Evolutionary conservation across 2,888 invertebrate genomes (phyloP).

Genomic region (Stegana nigrithorax): DNA sequence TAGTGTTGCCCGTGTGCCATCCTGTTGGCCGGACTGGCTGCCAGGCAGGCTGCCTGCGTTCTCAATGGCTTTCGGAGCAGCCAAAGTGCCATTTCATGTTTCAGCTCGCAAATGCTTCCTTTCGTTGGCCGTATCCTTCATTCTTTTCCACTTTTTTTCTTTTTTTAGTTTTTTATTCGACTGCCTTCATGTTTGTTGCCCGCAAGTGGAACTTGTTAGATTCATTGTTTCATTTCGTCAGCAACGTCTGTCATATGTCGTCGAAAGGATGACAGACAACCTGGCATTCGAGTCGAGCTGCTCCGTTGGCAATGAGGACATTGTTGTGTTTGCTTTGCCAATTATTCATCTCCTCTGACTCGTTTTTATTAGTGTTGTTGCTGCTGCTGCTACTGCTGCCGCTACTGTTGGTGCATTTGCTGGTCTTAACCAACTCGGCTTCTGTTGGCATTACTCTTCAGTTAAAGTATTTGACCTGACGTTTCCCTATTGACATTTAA

Average conservation of each 20-base stretch:
- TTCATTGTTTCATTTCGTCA: slow-evolving; percentile 12
- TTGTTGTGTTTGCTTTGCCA: slow-evolving; percentile 19
- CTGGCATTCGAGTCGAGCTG: neutral
- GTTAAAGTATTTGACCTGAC: neutral
- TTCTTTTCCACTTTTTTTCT: neutral
- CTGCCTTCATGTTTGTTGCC: neutral
- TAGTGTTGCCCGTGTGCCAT: neutral
- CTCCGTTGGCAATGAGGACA: neutral
- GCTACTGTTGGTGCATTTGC: neutral
- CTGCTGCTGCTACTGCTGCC: slow-evolving; percentile 4
- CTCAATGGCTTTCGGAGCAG: neutral
- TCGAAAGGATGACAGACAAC: neutral
- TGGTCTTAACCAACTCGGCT: neutral
- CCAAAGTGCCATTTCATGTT: slow-evolving; percentile 12
- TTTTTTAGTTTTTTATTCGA: neutral
- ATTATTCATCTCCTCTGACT: slow-evolving; percentile 23
- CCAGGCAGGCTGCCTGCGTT: neutral
- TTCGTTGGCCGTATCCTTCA: neutral
- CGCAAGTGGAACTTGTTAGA: slow-evolving; percentile 14
- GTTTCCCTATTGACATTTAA: neutral
- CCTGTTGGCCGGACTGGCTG: too few species aligned
- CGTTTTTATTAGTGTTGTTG: slow-evolving; percentile 1
- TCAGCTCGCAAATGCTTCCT: neutral
- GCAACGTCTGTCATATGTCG: slow-evolving; percentile 20
- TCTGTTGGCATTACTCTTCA: slow-evolving; percentile 5